Evolutionary conservation across 2,797 vertebrate species (phyloP).

Genomic region (Pelobates cultripes): DNA sequence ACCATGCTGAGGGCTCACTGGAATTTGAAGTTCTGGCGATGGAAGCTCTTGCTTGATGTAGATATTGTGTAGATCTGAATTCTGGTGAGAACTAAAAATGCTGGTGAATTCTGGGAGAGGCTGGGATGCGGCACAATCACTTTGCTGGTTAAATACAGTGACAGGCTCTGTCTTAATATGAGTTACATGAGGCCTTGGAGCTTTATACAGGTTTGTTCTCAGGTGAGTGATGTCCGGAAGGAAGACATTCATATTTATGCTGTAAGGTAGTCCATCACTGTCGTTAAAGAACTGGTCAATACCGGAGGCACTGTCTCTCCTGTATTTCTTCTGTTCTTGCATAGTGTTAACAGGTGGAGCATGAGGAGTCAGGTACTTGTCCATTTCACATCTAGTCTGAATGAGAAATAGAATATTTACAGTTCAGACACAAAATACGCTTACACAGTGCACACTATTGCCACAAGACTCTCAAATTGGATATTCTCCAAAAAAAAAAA

Average conservation of each 20-base stretch:
- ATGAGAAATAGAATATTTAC: constrained; percentile 47
- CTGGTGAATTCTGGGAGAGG: constrained; percentile 85
- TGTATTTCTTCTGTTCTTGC: constrained; percentile 83
- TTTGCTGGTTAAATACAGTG: constrained; percentile 82
- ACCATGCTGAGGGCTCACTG: constrained; percentile 82
- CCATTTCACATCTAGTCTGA: constrained; percentile 90
- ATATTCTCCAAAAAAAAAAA: no score
- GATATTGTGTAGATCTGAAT: constrained; percentile 76
- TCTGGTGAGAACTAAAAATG: constrained; percentile 80
- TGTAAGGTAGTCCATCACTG: constrained; percentile 86
- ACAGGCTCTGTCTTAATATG: constrained; percentile 91
- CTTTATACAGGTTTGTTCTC: constrained; percentile 87
- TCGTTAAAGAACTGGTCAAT: constrained; percentile 91
- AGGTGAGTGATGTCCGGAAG: constrained; percentile 89
- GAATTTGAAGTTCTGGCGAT: constrained; percentile 82
- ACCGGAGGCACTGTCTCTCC: constrained; percentile 81
- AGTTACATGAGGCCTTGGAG: constrained; percentile 76
- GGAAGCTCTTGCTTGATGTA: constrained; percentile 93
- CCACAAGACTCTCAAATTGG: no score
- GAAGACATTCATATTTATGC: constrained; percentile 95
- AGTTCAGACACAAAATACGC: no score
- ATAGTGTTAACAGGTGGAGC: constrained; percentile 71
- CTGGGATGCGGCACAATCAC: constrained; percentile 75
- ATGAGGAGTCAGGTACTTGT: constrained; percentile 84
- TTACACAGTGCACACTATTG: no score